Percentiles rank a stretch among this genome's conserved stretches.
These are phyloP conservation scores for Dusona sp. DNA, from an alignment of 2,888 invertebrate genomes.

Conservation along the genomic window DNA sequence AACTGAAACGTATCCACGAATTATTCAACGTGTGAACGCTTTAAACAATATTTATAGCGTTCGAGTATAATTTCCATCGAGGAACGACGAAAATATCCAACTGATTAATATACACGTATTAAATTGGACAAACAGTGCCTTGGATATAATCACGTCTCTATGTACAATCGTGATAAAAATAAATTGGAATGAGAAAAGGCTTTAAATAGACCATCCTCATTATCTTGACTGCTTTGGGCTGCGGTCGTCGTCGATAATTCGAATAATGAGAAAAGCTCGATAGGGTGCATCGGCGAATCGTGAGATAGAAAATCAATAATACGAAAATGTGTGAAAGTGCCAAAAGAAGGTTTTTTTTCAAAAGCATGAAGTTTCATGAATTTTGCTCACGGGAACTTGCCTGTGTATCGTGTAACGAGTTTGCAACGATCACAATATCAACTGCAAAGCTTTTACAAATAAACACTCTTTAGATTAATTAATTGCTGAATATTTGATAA, in stretches of 20 bases:
- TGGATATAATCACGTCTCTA: conserved; percentile 6
- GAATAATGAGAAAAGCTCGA: conserved; percentile 38
- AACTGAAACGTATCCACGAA: not conserved
- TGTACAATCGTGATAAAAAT: conserved; percentile 3
- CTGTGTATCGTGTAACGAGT: conserved; percentile 1
- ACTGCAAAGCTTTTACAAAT: not conserved
- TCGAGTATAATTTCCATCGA: not conserved
- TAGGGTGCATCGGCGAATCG: conserved; percentile 33
- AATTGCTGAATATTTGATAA: not conserved
- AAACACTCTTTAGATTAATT: not conserved
- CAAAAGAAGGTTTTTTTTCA: not conserved
- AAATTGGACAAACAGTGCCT: conserved; percentile 16
- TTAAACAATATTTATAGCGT: conserved; percentile 3
- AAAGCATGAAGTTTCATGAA: conserved; percentile 18
- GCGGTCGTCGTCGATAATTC: conserved; percentile 56
- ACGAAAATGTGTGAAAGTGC: conserved; percentile 12
- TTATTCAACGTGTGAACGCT: not conserved
- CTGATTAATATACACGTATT: not conserved
- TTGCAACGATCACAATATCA: not conserved
- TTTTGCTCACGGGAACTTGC: not conserved
- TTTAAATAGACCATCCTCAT: conserved; percentile 31
- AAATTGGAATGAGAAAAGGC: conserved; percentile 14
- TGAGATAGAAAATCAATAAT: not conserved
- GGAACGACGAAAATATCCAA: conserved; percentile 9
- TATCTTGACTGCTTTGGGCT: conserved; percentile 62